phyloP scores from a whole-genome alignment of 2,797 vertebrate genomes.

The Smutsia gigantea region DNA sequence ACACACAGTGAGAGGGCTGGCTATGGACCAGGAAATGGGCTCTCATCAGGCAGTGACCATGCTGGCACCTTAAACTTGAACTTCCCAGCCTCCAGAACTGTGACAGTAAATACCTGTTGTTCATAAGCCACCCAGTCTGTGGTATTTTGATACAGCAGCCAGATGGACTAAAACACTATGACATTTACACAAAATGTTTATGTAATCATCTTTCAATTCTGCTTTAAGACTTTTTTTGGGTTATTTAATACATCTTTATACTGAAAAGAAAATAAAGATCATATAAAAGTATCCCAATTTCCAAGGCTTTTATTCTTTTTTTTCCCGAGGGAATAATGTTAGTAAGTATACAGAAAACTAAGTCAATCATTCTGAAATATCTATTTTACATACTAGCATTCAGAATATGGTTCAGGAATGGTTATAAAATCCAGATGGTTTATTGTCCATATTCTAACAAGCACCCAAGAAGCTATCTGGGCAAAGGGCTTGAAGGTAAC shows the following conservation, averaged over 20 bases:
- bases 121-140: no score
- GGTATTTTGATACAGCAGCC: neutral
- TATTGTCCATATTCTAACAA: neutral
- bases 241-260: neutral
- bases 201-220: neutral
- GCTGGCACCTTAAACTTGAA: neutral
- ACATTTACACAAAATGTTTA: neutral
- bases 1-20: no score
- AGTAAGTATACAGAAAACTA: neutral
- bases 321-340: neutral
- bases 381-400: neutral
- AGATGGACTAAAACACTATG: neutral
- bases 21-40: neutral
- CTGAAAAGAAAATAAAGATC: slow-evolving; percentile 3
- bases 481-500: slow-evolving; percentile 68
- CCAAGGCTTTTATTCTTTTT: neutral
- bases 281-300: neutral
- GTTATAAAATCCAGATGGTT: neutral
- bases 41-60: neutral
- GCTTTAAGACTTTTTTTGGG: neutral
- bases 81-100: neutral
- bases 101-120: neutral
- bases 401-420: slow-evolving; percentile 52
- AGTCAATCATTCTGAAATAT: slow-evolving; percentile 44
- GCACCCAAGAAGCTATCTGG: neutral